phyloP scores from a whole-genome alignment of 1,140 invertebrate genomes.

The Zaprionus vittiger region DNA sequence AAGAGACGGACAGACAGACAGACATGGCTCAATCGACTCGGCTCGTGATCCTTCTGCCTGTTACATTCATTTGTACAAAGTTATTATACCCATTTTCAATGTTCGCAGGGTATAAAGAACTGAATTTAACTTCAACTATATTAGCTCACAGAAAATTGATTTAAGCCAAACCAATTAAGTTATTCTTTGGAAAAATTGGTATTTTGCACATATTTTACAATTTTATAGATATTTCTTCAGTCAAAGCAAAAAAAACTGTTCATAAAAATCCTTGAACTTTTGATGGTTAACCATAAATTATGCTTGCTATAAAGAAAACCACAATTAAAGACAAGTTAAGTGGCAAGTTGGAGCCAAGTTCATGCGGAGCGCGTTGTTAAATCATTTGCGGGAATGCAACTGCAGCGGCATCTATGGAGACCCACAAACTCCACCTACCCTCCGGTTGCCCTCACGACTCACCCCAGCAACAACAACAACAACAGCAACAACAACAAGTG shows the following conservation, averaged over 20 bases:
- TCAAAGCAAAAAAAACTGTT: neutral
- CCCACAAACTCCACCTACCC: neutral
- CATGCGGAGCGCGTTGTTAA: slow-evolving; percentile 37
- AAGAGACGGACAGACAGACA: too few species aligned
- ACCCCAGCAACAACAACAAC: neutral
- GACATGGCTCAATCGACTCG: too few species aligned
- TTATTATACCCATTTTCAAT: too few species aligned
- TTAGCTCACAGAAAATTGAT: too few species aligned
- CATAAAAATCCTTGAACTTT: slow-evolving; percentile 4
- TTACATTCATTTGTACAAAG: too few species aligned
- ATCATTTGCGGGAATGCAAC: slow-evolving; percentile 21
- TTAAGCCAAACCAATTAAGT: too few species aligned
- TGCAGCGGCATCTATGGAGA: neutral
- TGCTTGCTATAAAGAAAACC: neutral
- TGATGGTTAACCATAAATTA: neutral
- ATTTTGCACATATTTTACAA: neutral
- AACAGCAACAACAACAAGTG: neutral
- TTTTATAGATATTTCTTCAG: neutral
- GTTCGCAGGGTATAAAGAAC: too few species aligned
- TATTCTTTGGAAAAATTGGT: neutral
- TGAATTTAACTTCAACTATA: too few species aligned
- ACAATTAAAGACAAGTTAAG: slow-evolving; percentile 57
- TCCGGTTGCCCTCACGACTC: neutral
- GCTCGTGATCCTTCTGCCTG: too few species aligned
- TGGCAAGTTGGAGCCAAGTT: slow-evolving; percentile 75